Evolutionary conservation across 2,113 vertebrate genomes (phyloP).

Genomic region (Ailuropoda melanoleuca): DNA sequence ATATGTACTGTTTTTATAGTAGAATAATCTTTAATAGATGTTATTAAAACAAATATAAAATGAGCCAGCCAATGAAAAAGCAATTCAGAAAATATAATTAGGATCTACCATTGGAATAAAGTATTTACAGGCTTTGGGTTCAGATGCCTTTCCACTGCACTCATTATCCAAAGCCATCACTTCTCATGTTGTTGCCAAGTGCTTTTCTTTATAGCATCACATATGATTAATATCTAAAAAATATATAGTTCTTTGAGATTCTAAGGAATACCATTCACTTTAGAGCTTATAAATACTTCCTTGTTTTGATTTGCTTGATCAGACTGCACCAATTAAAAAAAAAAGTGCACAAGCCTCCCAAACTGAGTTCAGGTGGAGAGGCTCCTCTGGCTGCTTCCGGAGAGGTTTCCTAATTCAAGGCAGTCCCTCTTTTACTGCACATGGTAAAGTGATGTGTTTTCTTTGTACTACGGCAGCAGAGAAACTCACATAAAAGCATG

Average conservation of each 20-base stretch:
- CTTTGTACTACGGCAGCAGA: neutral
- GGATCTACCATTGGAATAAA: neutral
- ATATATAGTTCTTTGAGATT: neutral
- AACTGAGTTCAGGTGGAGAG: neutral
- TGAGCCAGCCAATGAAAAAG: neutral
- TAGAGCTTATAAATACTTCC: conserved; percentile 44
- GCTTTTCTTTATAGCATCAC: conserved; percentile 4
- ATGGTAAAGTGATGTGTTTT: neutral
- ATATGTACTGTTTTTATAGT: neutral
- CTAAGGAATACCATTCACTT: conserved; percentile 17
- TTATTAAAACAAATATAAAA: conserved; percentile 35
- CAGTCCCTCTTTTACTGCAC: neutral
- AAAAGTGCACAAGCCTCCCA: neutral
- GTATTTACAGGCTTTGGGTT: neutral
- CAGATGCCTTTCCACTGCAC: neutral
- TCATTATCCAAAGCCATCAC: neutral
- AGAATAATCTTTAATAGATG: conserved; percentile 34
- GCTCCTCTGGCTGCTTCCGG: neutral
- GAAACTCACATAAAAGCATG: neutral
- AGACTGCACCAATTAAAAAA: conserved; percentile 19
- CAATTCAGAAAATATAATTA: neutral
- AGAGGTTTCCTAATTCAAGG: conserved; percentile 16
- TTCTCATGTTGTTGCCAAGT: neutral
- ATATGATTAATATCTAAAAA: neutral
- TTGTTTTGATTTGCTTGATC: conserved; percentile 38